These are phyloP conservation scores for Rhincodon typus DNA, from an alignment of 2,797 vertebrate species.

Conservation along the genomic window DNA sequence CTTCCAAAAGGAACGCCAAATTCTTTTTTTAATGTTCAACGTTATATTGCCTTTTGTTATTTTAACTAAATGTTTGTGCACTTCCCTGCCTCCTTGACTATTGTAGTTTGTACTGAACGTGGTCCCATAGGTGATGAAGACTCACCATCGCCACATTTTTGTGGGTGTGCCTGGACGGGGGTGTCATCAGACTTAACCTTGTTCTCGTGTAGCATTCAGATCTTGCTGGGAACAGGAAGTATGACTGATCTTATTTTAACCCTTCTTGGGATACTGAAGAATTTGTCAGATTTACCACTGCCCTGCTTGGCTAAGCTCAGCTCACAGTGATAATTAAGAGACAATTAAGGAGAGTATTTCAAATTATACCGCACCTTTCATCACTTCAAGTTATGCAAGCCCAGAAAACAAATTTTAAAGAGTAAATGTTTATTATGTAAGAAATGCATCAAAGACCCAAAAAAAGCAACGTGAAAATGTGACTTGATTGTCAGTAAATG, in stretches of 20 bases:
- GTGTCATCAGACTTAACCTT: neutral
- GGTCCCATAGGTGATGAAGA: neutral
- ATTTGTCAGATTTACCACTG: neutral
- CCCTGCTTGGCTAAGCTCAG: neutral
- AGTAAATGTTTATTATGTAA: neutral
- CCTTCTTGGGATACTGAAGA: neutral
- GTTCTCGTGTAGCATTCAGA: neutral
- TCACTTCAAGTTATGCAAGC: neutral
- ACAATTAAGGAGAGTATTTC: neutral
- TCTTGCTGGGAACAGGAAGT: neutral
- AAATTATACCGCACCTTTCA: neutral
- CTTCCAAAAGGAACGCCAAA: neutral
- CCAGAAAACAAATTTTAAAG: neutral
- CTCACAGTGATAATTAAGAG: neutral
- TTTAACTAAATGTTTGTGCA: neutral
- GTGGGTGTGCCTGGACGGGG: neutral
- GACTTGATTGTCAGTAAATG: neutral
- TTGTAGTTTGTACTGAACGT: neutral
- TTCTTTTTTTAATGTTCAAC: neutral
- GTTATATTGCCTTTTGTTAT: neutral
- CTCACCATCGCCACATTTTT: neutral
- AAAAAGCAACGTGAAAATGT: neutral
- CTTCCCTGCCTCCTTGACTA: neutral
- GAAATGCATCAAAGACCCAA: neutral
- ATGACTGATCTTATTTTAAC: neutral